A percentile compares a stretch with the other conserved stretches of the same genome.
Conservation (phyloP, 1,140 invertebrate genomes). For the Mactra quadrangularis region DNA sequence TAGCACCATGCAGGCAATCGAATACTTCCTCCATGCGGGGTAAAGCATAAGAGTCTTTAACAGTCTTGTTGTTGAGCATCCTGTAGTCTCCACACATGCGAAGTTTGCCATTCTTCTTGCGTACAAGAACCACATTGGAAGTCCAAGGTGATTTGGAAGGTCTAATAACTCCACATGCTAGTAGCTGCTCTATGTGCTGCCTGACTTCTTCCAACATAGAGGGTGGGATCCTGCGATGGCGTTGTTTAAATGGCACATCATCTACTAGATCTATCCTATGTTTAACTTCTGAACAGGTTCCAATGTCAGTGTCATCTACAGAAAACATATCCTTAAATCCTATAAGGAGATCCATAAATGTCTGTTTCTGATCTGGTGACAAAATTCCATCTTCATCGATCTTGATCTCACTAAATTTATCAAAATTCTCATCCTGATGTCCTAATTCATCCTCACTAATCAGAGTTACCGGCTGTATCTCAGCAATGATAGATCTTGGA, state of each 20-base stretch:
- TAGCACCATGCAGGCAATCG: background rate
- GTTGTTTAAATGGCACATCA: conserved; percentile 47
- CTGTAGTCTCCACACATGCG: background rate
- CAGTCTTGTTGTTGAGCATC: background rate
- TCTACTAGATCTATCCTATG: conserved; percentile 52
- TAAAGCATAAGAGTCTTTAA: background rate
- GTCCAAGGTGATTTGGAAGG: conserved; percentile 24
- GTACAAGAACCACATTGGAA: no score
- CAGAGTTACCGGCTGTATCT: conserved; percentile 32
- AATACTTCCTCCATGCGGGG: background rate
- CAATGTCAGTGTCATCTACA: conserved; percentile 49
- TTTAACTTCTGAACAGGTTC: conserved; percentile 26
- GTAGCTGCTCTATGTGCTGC: conserved; percentile 37
- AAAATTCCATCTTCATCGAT: background rate
- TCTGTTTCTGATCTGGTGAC: background rate
- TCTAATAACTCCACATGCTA: conserved; percentile 31
- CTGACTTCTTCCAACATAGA: conserved; percentile 51
- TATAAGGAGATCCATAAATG: background rate
- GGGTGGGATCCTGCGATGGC: conserved; percentile 41
- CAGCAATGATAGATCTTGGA: conserved; percentile 24
- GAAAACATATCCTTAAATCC: conserved; percentile 42
- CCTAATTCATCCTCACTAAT: background rate
- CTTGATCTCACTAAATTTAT: background rate
- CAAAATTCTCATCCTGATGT: background rate
- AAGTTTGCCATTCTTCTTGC: conserved; percentile 14